Evolutionary conservation across 2,113 vertebrate species (phyloP).

Genomic region (Leucopsar rothschildi): DNA sequence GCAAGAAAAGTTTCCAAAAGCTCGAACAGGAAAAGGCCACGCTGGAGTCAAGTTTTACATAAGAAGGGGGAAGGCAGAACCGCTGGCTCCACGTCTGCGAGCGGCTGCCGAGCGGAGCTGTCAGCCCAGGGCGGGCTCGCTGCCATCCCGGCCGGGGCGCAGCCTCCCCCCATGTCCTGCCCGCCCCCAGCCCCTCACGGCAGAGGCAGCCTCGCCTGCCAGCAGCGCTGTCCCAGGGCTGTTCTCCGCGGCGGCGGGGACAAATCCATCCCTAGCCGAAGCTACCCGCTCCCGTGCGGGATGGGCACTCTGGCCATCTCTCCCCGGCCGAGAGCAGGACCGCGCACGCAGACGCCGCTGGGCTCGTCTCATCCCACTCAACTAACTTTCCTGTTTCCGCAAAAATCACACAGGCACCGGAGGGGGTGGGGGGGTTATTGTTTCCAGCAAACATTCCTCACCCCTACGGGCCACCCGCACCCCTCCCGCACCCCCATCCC

Average conservation of each 20-base stretch:
- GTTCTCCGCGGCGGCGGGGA: no score
- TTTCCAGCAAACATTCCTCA: not conserved
- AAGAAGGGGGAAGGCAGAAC: not conserved
- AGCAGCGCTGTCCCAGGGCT: not conserved
- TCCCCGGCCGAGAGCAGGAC: not conserved
- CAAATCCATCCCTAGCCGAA: not conserved
- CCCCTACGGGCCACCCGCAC: not conserved
- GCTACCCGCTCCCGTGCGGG: not conserved
- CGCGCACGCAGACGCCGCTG: not conserved
- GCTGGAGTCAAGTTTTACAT: not conserved
- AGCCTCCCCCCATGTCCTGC: not conserved
- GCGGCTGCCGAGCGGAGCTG: not conserved
- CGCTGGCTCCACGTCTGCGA: not conserved
- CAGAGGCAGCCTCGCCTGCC: not conserved
- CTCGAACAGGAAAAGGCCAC: not conserved
- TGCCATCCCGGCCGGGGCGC: not conserved
- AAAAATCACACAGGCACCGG: not conserved
- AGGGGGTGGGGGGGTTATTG: not conserved
- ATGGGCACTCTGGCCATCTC: not conserved
- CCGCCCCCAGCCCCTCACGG: not conserved
- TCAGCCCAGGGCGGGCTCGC: not conserved
- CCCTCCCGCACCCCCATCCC: not conserved
- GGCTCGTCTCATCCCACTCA: not conserved
- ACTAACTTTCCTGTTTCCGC: constrained; percentile 36
- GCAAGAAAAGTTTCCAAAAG: not conserved